Base-by-base conservation (phyloP, 2,113 vertebrate genomes). In the Mus spicilegus region DNA sequence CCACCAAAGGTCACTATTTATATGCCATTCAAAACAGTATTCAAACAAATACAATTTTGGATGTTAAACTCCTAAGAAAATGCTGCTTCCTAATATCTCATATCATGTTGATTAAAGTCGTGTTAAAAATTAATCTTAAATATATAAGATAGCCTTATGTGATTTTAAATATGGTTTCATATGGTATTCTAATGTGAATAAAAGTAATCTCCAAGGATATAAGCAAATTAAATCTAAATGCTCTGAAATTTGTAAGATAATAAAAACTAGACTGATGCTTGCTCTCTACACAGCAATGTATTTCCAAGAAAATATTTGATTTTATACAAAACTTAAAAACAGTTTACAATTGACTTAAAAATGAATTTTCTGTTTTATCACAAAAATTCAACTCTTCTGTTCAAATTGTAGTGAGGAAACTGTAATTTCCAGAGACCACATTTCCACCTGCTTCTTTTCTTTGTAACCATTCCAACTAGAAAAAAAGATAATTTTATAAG, bases 301-400 rank as follows among this genome's bases (percentile, higher is more conserved):
- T 84, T 93, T 49, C 16, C 42, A 72, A 76, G 90, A 87, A 77
- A 36, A 54, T 77, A 95, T 56, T 93, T 36, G 7, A 80, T 81
- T 87, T 85, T 28, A 65, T 17, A 75, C 2, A 77, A 80, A 91
- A 76, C 5, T 91, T 30, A 65, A 96, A 76, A 93, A 69, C 13
- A 90, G 81, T 92, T 67, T 61, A 36, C 17, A 72, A n/a, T 36
- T 92, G 51, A 63, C 20, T 88, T 70, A 5, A 61, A 81, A 39
- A n/a, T 70, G 28, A 28, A 49, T 70, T 87, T 87, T 89, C 8
- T 89, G 73, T 95, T 95, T 94, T 92, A 46, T 17, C 56, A 95
- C 13, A 89, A 76, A 91, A 91, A 81, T 81, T 8, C 19, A 91
- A 63, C 51, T 75, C 36, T 51, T 58, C 88, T 80, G 12, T 77